Conservation (phyloP, 2,888 invertebrate species). For the Oscheius sp. region DNA sequence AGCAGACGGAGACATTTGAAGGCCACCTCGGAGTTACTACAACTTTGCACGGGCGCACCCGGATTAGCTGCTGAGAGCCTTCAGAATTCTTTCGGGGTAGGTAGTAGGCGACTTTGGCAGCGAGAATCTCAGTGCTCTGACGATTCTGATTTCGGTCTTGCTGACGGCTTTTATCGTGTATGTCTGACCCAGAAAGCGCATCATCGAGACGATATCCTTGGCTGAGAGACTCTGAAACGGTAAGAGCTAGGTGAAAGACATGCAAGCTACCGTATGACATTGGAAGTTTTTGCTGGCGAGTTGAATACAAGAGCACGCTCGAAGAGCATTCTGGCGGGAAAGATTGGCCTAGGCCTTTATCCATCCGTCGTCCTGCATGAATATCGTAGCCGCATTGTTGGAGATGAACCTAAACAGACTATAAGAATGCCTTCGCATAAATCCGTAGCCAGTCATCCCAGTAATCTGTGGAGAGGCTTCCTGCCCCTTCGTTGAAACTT, state of each 20-base stretch:
- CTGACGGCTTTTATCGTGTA: slow-evolving; percentile 74
- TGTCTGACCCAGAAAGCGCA: slow-evolving; percentile 73
- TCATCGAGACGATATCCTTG: slow-evolving; percentile 66
- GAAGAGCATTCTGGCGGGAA: slow-evolving; percentile 73
- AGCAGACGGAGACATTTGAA: neutral
- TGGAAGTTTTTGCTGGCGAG: slow-evolving; percentile 75
- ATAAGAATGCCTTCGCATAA: slow-evolving; percentile 51
- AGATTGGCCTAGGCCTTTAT: slow-evolving; percentile 61
- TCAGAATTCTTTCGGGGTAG: slow-evolving; percentile 33
- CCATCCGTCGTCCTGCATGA: slow-evolving; percentile 59
- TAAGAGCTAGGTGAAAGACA: too few species aligned
- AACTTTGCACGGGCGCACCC: neutral
- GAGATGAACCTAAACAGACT: slow-evolving; percentile 46
- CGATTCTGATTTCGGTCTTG: slow-evolving; percentile 75
- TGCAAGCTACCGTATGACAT: slow-evolving; percentile 73
- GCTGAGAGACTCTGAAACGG: slow-evolving; percentile 71
- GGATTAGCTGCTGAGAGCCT: neutral
- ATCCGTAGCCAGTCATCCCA: slow-evolving; percentile 58
- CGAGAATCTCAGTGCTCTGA: slow-evolving; percentile 10
- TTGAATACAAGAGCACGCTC: slow-evolving; percentile 75
- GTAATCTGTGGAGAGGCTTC: slow-evolving; percentile 26
- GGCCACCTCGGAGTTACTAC: neutral
- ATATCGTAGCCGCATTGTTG: slow-evolving; percentile 32
- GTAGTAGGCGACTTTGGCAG: slow-evolving; percentile 29
- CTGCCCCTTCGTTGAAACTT: slow-evolving; percentile 2